A percentile compares a stretch with the other conserved stretches of the same genome.
These are phyloP conservation scores for Rhabdornis inornatus DNA, from an alignment of 2,113 vertebrate species.

Conservation along the genomic window DNA sequence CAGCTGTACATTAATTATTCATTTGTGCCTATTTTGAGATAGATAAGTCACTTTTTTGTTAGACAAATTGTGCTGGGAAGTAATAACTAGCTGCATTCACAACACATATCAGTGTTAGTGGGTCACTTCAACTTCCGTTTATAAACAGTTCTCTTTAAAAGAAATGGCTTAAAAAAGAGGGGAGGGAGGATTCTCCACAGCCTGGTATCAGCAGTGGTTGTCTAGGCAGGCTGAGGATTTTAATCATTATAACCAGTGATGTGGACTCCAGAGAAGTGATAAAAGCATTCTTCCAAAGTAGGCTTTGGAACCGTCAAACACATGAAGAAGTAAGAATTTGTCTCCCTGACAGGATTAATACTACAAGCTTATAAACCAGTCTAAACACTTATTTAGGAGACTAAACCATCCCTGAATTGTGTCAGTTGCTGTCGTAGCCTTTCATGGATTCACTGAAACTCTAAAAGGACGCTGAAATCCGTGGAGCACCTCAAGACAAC, in stretches of 20 bases:
- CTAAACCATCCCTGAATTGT: not conserved
- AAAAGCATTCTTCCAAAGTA: not conserved
- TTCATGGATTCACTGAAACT: conserved; percentile 17
- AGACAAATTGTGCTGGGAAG: not conserved
- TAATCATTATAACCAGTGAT: not conserved
- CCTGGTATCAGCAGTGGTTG: not conserved
- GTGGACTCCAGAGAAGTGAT: not conserved
- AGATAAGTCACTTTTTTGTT: not conserved
- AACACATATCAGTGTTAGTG: not conserved
- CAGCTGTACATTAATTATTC: not conserved
- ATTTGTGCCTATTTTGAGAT: not conserved
- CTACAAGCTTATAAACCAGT: conserved; percentile 4
- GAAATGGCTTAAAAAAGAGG: accelerated
- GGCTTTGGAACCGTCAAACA: not conserved
- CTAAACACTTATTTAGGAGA: conserved; percentile 1
- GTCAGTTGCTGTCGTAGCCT: not conserved
- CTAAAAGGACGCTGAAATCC: conserved; percentile 34
- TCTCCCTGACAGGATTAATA: not conserved
- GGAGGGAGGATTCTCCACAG: not conserved
- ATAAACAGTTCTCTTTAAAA: not conserved
- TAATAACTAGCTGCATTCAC: not conserved
- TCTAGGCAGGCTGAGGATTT: not conserved
- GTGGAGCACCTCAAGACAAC: not conserved
- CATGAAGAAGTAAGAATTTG: not conserved
- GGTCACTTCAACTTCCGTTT: not conserved